Evolutionary conservation across 2,113 vertebrate species (phyloP).

Genomic region (Puma concolor): DNA sequence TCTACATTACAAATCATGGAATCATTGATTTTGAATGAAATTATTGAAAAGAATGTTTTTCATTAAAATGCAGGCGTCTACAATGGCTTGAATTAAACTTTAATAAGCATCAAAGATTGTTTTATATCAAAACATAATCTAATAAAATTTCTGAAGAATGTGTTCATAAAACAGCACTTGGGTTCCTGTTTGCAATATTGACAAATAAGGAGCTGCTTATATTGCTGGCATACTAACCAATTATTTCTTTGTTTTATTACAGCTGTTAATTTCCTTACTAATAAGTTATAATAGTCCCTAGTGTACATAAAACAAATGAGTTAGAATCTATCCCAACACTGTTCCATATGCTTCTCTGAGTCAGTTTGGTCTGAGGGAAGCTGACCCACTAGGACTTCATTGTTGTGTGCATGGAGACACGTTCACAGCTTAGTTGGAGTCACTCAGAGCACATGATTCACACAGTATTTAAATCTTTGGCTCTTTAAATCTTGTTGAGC

Average conservation of each 20-base stretch:
- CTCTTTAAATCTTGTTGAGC: conserved; percentile 7
- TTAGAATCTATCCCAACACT: conserved; percentile 11
- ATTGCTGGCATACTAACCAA: conserved; percentile 61
- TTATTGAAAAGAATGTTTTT: conserved; percentile 52
- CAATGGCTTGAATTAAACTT: conserved; percentile 67
- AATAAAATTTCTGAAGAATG: conserved; percentile 58
- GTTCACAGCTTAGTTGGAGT: conserved; percentile 52
- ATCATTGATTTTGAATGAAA: conserved; percentile 53
- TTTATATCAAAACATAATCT: conserved; percentile 70
- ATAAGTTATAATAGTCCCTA: conserved; percentile 59
- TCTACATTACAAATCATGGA: conserved; percentile 31
- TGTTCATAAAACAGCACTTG: conserved; percentile 62
- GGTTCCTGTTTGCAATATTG: conserved; percentile 51
- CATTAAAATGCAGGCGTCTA: conserved; percentile 54
- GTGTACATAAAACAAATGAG: conserved; percentile 57
- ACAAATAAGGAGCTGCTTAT: conserved; percentile 35
- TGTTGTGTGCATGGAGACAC: conserved; percentile 59
- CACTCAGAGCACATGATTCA: conserved; percentile 78
- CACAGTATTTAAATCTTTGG: conserved; percentile 36
- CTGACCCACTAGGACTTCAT: conserved; percentile 42
- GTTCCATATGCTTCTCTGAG: conserved; percentile 49
- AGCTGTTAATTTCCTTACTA: conserved; percentile 73
- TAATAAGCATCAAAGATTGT: conserved; percentile 66
- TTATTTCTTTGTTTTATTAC: conserved; percentile 75
- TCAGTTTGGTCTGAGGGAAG: conserved; percentile 49